A percentile compares a stretch with the other conserved stretches of the same genome.
These are phyloP conservation scores for Hozukius guyotensis DNA, from an alignment of 2,797 vertebrate genomes.

Conservation along the genomic window DNA sequence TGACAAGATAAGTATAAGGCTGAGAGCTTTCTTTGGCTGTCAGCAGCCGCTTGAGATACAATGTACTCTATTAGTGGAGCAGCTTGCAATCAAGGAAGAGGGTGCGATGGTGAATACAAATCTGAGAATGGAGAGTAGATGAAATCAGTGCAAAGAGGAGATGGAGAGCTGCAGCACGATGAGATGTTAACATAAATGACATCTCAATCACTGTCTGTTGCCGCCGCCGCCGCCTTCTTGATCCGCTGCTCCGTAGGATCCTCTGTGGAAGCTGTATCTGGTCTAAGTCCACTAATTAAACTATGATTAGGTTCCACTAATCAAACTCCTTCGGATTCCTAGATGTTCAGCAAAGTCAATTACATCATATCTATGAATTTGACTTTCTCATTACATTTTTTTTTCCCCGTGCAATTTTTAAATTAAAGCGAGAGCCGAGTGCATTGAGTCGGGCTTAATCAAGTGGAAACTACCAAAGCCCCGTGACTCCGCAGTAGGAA, in stretches of 20 bases:
- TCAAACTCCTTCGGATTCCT: slow-evolving; percentile 79
- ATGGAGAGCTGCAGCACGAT: slow-evolving; percentile 40
- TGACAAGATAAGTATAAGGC: slow-evolving; percentile 49
- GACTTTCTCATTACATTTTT: slow-evolving; percentile 84
- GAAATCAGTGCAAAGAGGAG: slow-evolving; percentile 47
- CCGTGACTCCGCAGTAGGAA: slow-evolving; percentile 77
- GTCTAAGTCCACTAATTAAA: slow-evolving; percentile 82
- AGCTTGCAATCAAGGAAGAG: slow-evolving; percentile 61
- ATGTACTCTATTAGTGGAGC: slow-evolving; percentile 53
- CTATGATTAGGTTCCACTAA: slow-evolving; percentile 80
- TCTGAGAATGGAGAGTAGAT: slow-evolving; percentile 51
- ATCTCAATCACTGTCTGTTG: slow-evolving; percentile 65
- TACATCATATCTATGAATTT: slow-evolving; percentile 84
- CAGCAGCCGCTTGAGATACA: slow-evolving; percentile 51
- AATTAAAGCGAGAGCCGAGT: slow-evolving; percentile 79
- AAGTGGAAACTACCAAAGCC: slow-evolving; percentile 85
- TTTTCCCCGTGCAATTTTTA: slow-evolving; percentile 69
- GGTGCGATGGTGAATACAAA: slow-evolving; percentile 45
- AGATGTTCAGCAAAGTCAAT: slow-evolving; percentile 84
- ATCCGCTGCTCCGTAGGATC: slow-evolving; percentile 32
- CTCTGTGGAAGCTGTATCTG: slow-evolving; percentile 50
- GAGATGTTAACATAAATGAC: slow-evolving; percentile 59
- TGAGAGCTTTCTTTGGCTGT: slow-evolving; percentile 49
- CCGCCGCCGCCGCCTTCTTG: slow-evolving; percentile 27
- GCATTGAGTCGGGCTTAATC: slow-evolving; percentile 80